These are phyloP conservation scores for Stratiomys singularior DNA, from an alignment of 2,888 invertebrate genomes.

Conservation along the genomic window DNA sequence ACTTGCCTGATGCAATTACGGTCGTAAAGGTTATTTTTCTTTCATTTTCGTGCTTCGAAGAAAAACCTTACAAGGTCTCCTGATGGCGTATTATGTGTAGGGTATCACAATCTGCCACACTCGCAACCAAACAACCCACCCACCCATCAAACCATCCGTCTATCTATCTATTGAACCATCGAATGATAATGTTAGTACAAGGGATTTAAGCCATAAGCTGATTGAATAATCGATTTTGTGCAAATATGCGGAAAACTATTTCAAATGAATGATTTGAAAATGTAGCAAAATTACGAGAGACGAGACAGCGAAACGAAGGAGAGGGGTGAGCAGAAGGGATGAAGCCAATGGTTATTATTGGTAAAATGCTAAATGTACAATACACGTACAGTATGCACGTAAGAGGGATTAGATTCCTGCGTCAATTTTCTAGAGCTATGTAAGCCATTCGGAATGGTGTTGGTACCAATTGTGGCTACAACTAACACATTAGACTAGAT, in stretches of 20 bases:
- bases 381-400: neutral
- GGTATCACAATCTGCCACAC: neutral
- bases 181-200: constrained; percentile 43
- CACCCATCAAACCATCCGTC: constrained; percentile 9
- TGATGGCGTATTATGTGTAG: neutral
- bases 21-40: neutral
- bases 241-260: constrained; percentile 44
- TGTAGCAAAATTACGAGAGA: constrained; percentile 22
- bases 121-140: neutral
- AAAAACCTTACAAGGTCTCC: constrained; percentile 30
- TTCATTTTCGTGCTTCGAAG: constrained; percentile 18
- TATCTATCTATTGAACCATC: constrained; percentile 31
- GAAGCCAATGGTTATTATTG: neutral
- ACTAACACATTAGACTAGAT: too few species aligned
- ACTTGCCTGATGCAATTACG: constrained; percentile 30
- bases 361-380: neutral
- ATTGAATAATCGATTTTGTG: constrained; percentile 45
- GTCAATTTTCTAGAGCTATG: neutral
- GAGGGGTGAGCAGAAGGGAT: neutral
- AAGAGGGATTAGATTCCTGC: neutral
- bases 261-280: constrained; percentile 38
- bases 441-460: neutral
- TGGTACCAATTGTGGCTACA: too few species aligned
- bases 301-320: neutral
- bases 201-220: constrained; percentile 41